phyloP scores from a whole-genome alignment of 2,113 vertebrate species.

The Verasper variegatus region DNA sequence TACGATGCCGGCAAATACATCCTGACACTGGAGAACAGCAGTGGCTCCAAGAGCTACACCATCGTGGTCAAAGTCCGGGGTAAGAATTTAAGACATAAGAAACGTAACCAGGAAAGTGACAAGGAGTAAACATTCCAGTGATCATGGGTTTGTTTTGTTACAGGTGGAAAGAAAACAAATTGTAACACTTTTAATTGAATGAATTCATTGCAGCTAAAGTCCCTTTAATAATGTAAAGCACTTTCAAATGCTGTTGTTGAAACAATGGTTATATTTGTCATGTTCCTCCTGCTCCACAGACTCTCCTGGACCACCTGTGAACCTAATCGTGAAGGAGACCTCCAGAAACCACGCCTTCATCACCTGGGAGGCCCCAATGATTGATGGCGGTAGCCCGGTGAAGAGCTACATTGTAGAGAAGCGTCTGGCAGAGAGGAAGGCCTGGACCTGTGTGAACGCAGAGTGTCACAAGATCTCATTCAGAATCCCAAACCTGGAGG shows the following conservation, averaged over 20 bases:
- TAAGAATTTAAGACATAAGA: conserved; percentile 77
- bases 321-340: conserved; percentile 92
- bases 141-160: no score
- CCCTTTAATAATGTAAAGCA: no score
- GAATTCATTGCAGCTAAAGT: no score
- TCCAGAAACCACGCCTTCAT: conserved; percentile 90
- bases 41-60: conserved; percentile 93
- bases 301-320: conserved; percentile 93
- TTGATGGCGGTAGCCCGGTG: conserved; percentile 95
- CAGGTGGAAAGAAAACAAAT: no score
- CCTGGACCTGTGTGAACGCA: conserved; percentile 94
- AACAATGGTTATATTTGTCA: neutral
- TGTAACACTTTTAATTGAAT: no score
- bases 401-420: conserved; percentile 98
- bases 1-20: conserved; percentile 98
- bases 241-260: no score
- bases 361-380: conserved; percentile 92
- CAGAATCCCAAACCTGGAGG: conserved; percentile 92
- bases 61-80: conserved; percentile 97
- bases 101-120: neutral
- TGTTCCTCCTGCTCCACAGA: conserved; percentile 75
- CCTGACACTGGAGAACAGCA: conserved; percentile 92
- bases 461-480: conserved; percentile 93
- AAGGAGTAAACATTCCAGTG: no score
- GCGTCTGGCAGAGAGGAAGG: conserved; percentile 95